Conservation (phyloP, 2,113 vertebrate species). For the zebrafish (Danio rerio) region GRCz12tu NC_133192.1:23404001-23404500, state of each 20-base stretch:
- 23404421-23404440: conserved; percentile 18
- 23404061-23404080: conserved; percentile 73
- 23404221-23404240: conserved; percentile 57
- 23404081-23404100: conserved; percentile 83
- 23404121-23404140: conserved; percentile 76
- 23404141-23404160: conserved; percentile 76
- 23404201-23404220: conserved; percentile 48
- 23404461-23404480: conserved; percentile 36
- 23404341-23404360: conserved; percentile 66
- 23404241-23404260: conserved; percentile 63
- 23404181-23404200: conserved; percentile 59
- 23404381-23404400: not conserved
- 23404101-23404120: conserved; percentile 66
- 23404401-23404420: not conserved
- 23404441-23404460: not conserved
- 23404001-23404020: conserved; percentile 85
- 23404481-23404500: not conserved
- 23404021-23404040: conserved; percentile 53
- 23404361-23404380: not conserved
- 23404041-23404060: conserved; percentile 68
- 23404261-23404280: conserved; percentile 73
- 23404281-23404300: conserved; percentile 80
- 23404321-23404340: conserved; percentile 83
- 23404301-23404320: conserved; percentile 82
- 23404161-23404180: conserved; percentile 52